phyloP scores from a whole-genome alignment of 2,888 invertebrate genomes.

The Apamea sordens region DNA sequence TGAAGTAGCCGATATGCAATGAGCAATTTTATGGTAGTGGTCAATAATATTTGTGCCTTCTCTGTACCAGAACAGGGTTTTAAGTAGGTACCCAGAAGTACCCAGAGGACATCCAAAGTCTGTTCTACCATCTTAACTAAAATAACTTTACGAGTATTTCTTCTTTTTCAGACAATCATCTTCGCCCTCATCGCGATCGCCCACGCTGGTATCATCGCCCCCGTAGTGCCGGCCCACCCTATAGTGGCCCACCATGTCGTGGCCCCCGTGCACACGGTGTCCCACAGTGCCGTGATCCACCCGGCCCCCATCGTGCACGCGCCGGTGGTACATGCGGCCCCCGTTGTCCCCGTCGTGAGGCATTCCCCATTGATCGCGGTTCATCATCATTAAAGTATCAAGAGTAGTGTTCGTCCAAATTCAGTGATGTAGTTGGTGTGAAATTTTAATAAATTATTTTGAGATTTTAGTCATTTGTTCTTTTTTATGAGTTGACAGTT shows the following conservation, averaged over 20 bases:
- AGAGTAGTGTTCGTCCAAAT: conserved; percentile 8
- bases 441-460: conserved; percentile 57
- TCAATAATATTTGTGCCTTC: neutral
- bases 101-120: too few species aligned
- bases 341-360: conserved; percentile 78
- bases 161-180: conserved; percentile 81
- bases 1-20: too few species aligned
- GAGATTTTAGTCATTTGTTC: conserved; percentile 2
- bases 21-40: neutral
- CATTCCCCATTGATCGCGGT: conserved; percentile 81
- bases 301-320: conserved; percentile 73
- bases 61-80: neutral
- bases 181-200: conserved; percentile 84
- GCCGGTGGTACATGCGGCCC: conserved; percentile 73
- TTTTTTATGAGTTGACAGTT: neutral
- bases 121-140: too few species aligned
- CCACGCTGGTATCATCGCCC: conserved; percentile 83
- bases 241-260: conserved; percentile 78
- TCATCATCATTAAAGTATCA: conserved; percentile 79
- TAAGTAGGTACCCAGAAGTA: neutral
- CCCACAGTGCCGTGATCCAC: conserved; percentile 76
- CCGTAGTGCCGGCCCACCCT: conserved; percentile 75
- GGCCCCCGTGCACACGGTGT: conserved; percentile 72
- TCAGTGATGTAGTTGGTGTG: conserved; percentile 35
- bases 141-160: neutral